Conservation (phyloP, 1,140 invertebrate species). For the Odontomachus brunneus region DNA sequence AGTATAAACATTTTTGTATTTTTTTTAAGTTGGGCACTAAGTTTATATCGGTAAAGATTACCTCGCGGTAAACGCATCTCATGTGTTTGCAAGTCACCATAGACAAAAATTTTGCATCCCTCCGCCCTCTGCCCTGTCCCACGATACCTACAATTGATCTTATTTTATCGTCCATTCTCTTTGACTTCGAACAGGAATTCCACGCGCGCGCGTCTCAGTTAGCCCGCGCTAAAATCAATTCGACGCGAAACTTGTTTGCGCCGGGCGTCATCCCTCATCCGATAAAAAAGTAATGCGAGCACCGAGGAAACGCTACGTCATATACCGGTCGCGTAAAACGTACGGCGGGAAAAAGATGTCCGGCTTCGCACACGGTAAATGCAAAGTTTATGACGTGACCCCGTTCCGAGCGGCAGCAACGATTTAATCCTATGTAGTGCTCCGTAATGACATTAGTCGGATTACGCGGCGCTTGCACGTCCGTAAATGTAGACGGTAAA, state of each 20-base stretch:
- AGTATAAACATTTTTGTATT: too few species aligned
- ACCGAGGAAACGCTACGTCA: constrained; percentile 31
- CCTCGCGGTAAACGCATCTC: too few species aligned
- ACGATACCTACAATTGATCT: background rate
- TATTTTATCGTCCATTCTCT: background rate
- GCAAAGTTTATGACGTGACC: constrained; percentile 66
- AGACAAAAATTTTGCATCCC: background rate
- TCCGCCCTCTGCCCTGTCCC: too few species aligned
- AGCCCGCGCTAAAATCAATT: constrained; percentile 23
- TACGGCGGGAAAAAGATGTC: constrained; percentile 46
- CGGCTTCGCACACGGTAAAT: constrained; percentile 46
- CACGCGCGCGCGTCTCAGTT: background rate
- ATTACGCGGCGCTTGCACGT: constrained; percentile 64
- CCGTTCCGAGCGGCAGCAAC: constrained; percentile 53
- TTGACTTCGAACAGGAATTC: background rate
- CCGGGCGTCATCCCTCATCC: background rate
- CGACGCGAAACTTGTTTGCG: constrained; percentile 7
- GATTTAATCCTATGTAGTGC: constrained; percentile 69
- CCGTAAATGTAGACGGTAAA: constrained; percentile 64
- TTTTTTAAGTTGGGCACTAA: too few species aligned
- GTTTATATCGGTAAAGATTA: too few species aligned
- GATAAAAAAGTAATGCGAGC: constrained; percentile 26
- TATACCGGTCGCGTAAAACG: constrained; percentile 17
- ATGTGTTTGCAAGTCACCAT: background rate
- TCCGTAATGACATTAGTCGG: constrained; percentile 71